These are phyloP conservation scores for Petaurus breviceps DNA, from an alignment of 2,113 vertebrate genomes.

Conservation along the genomic window DNA sequence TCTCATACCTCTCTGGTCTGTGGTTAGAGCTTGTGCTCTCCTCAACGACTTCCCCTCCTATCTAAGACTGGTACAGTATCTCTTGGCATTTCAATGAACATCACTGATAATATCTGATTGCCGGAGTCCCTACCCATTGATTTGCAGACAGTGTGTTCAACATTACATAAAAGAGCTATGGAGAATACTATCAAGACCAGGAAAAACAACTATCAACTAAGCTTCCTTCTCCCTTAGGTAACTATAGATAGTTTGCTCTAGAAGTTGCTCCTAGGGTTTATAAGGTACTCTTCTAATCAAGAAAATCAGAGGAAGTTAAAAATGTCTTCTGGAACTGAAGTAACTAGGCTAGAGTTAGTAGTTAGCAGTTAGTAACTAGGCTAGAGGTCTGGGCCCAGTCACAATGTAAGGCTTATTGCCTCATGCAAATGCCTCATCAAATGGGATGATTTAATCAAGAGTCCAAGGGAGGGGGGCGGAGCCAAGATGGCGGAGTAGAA, in stretches of 20 bases:
- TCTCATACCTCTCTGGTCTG: not conserved
- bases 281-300: not conserved
- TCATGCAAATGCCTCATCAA: no score
- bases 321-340: not conserved
- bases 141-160: not conserved
- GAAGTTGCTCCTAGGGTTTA: not conserved
- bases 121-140: not conserved
- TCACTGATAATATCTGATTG: not conserved
- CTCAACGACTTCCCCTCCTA: not conserved
- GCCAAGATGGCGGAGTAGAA: no score
- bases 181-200: not conserved
- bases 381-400: no score
- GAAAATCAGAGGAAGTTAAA: not conserved
- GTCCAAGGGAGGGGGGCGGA: no score
- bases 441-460: no score
- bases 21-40: not conserved
- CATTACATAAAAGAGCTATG: not conserved
- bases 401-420: no score
- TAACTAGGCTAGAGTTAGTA: no score
- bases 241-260: not conserved
- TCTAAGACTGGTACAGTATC: not conserved
- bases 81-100: not conserved
- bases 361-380: no score
- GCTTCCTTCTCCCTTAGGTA: not conserved
- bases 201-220: not conserved